Evolutionary conservation across 2,113 vertebrate species (phyloP).

Genomic region (Petaurus breviceps): DNA sequence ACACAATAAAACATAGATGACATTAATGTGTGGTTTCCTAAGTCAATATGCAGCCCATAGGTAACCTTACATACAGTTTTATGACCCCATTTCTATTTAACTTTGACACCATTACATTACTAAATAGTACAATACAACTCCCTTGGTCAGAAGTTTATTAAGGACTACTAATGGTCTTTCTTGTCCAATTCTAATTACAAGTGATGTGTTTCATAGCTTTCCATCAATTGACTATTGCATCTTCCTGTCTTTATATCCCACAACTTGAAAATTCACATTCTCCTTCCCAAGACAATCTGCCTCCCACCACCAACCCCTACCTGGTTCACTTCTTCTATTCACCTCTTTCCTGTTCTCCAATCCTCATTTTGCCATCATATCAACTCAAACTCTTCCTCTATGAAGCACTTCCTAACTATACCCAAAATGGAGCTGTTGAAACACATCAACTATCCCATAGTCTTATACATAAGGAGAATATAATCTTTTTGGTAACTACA

Average conservation of each 20-base stretch:
- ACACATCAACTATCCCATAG: background rate
- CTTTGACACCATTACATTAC: background rate
- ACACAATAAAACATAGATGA: too few relatives aligned
- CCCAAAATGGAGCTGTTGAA: background rate
- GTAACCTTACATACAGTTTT: too few relatives aligned
- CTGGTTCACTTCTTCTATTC: background rate
- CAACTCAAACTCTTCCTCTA: background rate
- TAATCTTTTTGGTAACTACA: background rate
- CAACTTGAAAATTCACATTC: background rate
- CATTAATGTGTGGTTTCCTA: too few relatives aligned
- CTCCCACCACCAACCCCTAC: background rate
- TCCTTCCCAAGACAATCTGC: background rate
- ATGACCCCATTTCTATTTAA: too few relatives aligned
- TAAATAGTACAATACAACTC: background rate
- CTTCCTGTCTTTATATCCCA: background rate
- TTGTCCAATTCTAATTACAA: background rate
- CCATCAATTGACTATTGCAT: background rate
- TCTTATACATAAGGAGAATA: background rate
- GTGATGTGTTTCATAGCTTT: constrained; percentile 8
- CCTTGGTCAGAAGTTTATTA: background rate
- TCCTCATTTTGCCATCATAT: background rate
- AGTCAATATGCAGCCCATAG: too few relatives aligned
- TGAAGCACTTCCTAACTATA: background rate
- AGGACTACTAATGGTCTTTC: background rate
- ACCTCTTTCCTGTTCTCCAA: background rate